Conservation (phyloP, 2,888 invertebrate genomes). For the Lapara coniferarum region DNA sequence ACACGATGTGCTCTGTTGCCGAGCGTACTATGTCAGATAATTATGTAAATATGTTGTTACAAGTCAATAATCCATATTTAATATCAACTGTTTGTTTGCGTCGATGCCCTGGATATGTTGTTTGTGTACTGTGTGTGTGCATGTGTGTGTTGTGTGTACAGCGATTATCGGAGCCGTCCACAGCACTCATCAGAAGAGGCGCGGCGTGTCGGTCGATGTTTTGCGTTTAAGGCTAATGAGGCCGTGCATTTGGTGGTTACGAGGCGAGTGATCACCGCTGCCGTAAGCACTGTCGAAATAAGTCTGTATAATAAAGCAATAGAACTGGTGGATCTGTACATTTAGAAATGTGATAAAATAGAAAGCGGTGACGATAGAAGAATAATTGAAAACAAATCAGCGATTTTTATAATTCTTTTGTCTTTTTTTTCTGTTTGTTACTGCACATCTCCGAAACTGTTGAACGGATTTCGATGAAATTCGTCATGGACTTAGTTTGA, state of each 20-base stretch:
- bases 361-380: too few relatives aligned
- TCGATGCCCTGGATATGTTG: constrained; percentile 1
- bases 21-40: neutral
- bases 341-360: too few relatives aligned
- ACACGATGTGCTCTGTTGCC: neutral
- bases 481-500: too few relatives aligned
- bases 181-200: neutral
- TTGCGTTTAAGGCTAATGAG: neutral
- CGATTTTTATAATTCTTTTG: too few relatives aligned
- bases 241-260: neutral
- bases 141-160: neutral
- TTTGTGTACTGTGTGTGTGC: neutral
- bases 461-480: too few relatives aligned
- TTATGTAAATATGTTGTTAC: constrained; percentile 17
- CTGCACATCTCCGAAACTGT: too few relatives aligned
- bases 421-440: too few relatives aligned
- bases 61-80: constrained; percentile 24
- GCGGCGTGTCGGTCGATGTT: neutral
- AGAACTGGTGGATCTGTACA: too few relatives aligned
- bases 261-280: too few relatives aligned
- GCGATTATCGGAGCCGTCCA: neutral
- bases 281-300: too few relatives aligned
- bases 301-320: too few relatives aligned
- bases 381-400: too few relatives aligned
- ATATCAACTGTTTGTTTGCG: constrained; percentile 3